These are phyloP conservation scores for Zaprionus nigranus DNA, from an alignment of 1,140 invertebrate species.

Conservation along the genomic window DNA sequence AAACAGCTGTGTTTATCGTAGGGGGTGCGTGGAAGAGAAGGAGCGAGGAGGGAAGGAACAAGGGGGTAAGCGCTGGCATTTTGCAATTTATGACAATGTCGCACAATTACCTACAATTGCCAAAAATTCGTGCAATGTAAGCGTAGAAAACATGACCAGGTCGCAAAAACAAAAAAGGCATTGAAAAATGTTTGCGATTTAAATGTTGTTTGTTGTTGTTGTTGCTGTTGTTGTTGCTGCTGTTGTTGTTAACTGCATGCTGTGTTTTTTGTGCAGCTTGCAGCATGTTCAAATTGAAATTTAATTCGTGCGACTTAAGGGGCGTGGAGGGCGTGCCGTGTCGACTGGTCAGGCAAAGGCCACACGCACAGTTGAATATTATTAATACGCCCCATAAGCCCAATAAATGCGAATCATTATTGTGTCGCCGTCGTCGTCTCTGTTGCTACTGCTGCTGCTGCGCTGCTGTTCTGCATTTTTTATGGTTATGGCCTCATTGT, in stretches of 20 bases:
- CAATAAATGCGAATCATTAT: conserved; percentile 72
- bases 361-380: conserved; percentile 62
- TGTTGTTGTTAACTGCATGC: neutral
- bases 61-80: neutral
- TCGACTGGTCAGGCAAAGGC: conserved; percentile 15
- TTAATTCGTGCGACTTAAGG: conserved; percentile 68
- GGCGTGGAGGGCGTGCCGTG: neutral
- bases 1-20: conserved; percentile 7
- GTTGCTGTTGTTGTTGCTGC: neutral
- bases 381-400: conserved; percentile 79
- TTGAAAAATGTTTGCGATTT: conserved; percentile 4
- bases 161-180: conserved; percentile 11
- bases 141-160: conserved; percentile 4
- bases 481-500: conserved; percentile 75
- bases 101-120: conserved; percentile 19
- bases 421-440: conserved; percentile 32
- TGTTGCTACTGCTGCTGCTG: no score
- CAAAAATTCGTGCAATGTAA: conserved; percentile 2
- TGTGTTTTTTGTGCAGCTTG: conserved; percentile 2
- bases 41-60: neutral
- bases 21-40: neutral
- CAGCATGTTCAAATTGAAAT: conserved; percentile 63
- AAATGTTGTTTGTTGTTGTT: neutral
- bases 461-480: conserved; percentile 56
- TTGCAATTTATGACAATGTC: conserved; percentile 25